These are phyloP conservation scores for Hybos culiciformis DNA, from an alignment of 2,888 invertebrate species.

Conservation along the genomic window DNA sequence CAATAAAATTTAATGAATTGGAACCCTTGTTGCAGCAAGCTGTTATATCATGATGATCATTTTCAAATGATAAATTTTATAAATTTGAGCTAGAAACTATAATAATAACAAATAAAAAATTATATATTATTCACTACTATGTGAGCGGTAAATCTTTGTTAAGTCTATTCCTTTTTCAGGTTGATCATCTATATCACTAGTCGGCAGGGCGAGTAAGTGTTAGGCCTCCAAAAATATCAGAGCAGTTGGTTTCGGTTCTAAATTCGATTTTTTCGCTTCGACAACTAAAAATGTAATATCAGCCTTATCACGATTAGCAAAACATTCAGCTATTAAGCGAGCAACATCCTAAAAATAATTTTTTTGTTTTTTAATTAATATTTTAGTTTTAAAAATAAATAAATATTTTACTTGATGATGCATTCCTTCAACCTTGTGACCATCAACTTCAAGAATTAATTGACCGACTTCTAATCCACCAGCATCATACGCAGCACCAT, in stretches of 20 bases:
- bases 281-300: constrained; percentile 89
- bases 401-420: constrained; percentile 50
- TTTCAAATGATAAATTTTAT: background rate
- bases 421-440: constrained; percentile 61
- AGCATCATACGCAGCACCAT: constrained; percentile 85
- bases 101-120: background rate
- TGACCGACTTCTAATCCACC: constrained; percentile 90
- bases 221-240: constrained; percentile 84
- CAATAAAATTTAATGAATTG: too few relatives aligned
- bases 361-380: background rate
- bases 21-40: too few relatives aligned
- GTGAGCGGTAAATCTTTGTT: constrained; percentile 31
- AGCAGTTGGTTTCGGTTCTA: constrained; percentile 83
- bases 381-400: background rate
- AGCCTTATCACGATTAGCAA: constrained; percentile 71
- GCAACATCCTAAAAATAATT: constrained; percentile 53
- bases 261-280: constrained; percentile 81
- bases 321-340: constrained; percentile 82
- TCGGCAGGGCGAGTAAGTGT: constrained; percentile 80
- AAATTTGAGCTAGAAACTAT: background rate
- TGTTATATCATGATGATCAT: background rate
- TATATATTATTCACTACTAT: constrained; percentile 18
- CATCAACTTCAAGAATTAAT: constrained; percentile 83
- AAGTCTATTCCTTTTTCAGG: constrained; percentile 35
- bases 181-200: constrained; percentile 39